Conservation (phyloP, 1,140 invertebrate genomes). For the Papilio helenus region DNA sequence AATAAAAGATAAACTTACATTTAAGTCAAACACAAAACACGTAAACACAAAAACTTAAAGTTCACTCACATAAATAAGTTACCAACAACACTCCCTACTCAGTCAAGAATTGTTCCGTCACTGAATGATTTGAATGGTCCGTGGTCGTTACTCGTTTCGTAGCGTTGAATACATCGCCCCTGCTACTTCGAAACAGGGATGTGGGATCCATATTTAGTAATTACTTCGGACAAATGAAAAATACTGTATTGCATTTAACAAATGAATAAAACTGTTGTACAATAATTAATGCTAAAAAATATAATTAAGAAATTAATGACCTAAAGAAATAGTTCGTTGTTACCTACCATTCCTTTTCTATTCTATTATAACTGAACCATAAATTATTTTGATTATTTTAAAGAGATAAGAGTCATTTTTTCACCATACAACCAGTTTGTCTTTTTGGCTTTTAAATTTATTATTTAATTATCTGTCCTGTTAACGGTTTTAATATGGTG, state of each 20-base stretch:
- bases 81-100: conserved; percentile 15
- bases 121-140: conserved; percentile 13
- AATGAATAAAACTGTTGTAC: too few relatives aligned
- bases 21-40: conserved; percentile 22
- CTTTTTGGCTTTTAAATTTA: not conserved
- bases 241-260: not conserved
- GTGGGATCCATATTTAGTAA: not conserved
- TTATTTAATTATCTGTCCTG: not conserved
- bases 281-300: too few relatives aligned
- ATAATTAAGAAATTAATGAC: too few relatives aligned
- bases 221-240: not conserved
- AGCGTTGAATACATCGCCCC: conserved; percentile 8
- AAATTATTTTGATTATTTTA: too few relatives aligned
- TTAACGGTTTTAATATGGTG: conserved; percentile 8
- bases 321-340: too few relatives aligned
- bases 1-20: conserved; percentile 7
- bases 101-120: not conserved
- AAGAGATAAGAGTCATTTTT: too few relatives aligned
- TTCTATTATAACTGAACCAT: too few relatives aligned
- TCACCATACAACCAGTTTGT: too few relatives aligned
- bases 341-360: too few relatives aligned
- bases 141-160: conserved; percentile 14
- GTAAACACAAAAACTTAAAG: conserved; percentile 14
- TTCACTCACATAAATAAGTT: not conserved
- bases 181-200: not conserved